phyloP scores from a whole-genome alignment of 2,113 vertebrate genomes.

The Thamnophis sirtalis region DNA sequence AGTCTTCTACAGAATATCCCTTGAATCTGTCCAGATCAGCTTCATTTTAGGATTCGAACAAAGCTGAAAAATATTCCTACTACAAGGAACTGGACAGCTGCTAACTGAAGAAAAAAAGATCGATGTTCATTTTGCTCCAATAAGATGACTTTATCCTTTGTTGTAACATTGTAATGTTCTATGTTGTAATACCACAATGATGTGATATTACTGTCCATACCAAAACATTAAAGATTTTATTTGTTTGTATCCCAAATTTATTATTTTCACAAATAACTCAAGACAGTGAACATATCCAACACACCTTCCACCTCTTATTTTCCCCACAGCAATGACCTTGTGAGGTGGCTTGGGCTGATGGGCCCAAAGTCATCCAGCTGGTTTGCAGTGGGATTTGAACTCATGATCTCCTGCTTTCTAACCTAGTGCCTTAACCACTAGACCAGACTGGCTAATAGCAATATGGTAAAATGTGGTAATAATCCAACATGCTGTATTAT shows the following conservation, averaged over 20 bases:
- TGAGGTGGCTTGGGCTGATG: not conserved
- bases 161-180: not conserved
- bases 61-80: not conserved
- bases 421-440: not conserved
- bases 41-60: not conserved
- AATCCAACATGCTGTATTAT: not conserved
- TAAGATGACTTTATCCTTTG: not conserved
- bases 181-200: not conserved
- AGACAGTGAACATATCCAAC: not conserved
- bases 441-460: not conserved
- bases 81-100: not conserved
- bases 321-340: not conserved
- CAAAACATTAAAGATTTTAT: not conserved
- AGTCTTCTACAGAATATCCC: not conserved
- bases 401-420: not conserved
- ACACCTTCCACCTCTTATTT: not conserved
- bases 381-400: not conserved
- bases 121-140: not conserved
- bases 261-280: not conserved
- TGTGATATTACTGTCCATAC: not conserved
- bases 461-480: not conserved
- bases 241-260: not conserved
- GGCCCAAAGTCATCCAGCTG: not conserved
- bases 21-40: not conserved
- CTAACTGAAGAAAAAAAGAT: not conserved